phyloP scores from a whole-genome alignment of 2,113 vertebrate genomes.

The Pterophyllum scalare region DNA sequence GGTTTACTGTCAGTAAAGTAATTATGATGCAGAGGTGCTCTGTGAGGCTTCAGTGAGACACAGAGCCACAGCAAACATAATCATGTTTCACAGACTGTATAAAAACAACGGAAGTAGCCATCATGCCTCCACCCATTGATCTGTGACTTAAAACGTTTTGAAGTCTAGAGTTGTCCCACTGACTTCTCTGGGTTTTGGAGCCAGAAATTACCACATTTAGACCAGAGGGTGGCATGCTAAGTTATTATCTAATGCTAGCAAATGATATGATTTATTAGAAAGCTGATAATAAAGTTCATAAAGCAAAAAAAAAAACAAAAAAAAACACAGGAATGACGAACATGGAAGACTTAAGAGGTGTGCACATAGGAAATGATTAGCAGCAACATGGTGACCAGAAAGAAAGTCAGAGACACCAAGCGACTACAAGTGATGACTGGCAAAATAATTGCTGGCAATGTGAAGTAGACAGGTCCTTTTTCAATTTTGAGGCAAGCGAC shows the following conservation, averaged over 20 bases:
- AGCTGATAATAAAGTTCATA: not conserved
- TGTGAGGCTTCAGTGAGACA: not conserved
- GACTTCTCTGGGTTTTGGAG: not conserved
- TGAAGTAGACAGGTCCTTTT: not conserved
- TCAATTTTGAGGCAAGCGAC: not conserved
- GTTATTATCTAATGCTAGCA: not conserved
- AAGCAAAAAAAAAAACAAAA: not conserved
- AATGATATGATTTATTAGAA: not conserved
- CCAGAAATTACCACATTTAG: not conserved
- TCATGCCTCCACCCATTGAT: not conserved
- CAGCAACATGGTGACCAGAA: no score
- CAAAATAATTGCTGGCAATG: no score
- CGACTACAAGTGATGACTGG: no score
- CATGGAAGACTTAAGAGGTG: not conserved
- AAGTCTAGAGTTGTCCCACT: not conserved
- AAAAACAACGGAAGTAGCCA: not conserved
- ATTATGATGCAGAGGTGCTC: not conserved
- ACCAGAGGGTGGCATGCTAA: not conserved
- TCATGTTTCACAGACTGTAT: not conserved
- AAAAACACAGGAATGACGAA: not conserved
- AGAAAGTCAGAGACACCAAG: no score
- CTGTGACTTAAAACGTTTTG: no score
- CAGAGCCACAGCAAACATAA: not conserved
- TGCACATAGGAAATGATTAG: not conserved
- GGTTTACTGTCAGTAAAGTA: not conserved